Evolutionary conservation across 2,797 vertebrate genomes (phyloP), one percentile per base, ranked within the genome.

Genomic region (Propithecus perrieri): DNA sequence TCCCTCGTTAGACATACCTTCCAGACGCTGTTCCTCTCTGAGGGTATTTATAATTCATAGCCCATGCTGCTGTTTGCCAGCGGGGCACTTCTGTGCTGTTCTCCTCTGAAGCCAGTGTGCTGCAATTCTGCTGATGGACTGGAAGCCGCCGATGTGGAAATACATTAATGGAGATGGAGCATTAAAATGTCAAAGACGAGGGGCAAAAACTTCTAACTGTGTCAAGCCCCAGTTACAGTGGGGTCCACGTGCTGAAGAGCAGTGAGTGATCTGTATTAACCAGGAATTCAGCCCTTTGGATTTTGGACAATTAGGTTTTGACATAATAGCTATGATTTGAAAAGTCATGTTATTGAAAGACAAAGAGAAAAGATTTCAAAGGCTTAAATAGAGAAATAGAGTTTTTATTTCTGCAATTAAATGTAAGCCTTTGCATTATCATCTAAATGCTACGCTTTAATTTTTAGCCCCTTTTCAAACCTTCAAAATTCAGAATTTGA

Each of bases 11-110:
- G 50, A 75, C 57, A 59, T 50, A 63, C 75, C 92, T 97, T 97
- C 91, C 92, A 85, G 97, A 98, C 96, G 69, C 97, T 65, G 69
- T 96, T 92, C 95, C 97, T 91, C 55, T 28, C 75, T 83, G 89
- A 95, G 96, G 63, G 95, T 98, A 98, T 99, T 98, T 99, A 99
- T 99, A 99, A 99, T 99, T 99, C 99, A 99, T 99, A 98, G 98
- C 98, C 98, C 96, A 59, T 97, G 98, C 98, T 96, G 95, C 98
- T 98, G 76, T 98, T 95, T 98, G 98, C 99, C 98, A 98, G 98
- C 99, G 98, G 98, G 98, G 98, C 98, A 97, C 98, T 98, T 97
- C 96, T 0, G 0, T 98, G 75, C 97, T 97, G 85, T 97, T 98
- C 98, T 98, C 97, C 84, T 98, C 97, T 96, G 96, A 74, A 92